Evolutionary conservation across 1,140 invertebrate genomes (phyloP).

Genomic region (Pseudomyrmex gracilis): DNA sequence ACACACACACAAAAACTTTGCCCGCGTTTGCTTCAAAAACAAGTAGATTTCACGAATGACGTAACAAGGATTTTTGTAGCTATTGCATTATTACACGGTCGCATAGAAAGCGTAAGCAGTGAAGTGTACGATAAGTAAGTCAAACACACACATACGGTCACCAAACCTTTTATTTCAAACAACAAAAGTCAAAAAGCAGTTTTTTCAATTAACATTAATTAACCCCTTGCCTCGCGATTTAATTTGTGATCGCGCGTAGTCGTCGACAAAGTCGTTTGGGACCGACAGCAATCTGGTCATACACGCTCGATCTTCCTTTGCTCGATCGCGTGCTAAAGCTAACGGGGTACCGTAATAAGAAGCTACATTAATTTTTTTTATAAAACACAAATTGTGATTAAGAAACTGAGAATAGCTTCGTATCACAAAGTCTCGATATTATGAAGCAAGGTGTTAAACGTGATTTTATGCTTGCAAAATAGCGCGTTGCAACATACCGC

Average conservation of each 20-base stretch:
- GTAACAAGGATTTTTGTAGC: constrained; percentile 18
- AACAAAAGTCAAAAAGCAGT: neutral
- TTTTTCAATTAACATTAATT: neutral
- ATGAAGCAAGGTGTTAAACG: no score
- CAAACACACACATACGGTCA: neutral
- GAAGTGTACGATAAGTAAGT: constrained; percentile 1
- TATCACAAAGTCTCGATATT: no score
- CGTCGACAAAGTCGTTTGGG: no score
- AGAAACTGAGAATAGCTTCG: no score
- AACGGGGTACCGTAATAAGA: no score
- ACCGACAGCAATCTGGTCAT: no score
- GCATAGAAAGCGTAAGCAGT: constrained; percentile 24
- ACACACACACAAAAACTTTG: neutral
- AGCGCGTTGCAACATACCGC: neutral
- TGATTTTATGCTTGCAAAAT: neutral
- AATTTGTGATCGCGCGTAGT: no score
- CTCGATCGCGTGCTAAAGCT: no score
- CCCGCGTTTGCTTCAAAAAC: neutral
- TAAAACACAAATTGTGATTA: no score
- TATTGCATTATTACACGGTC: neutral
- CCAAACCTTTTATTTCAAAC: neutral
- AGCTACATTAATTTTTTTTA: no score
- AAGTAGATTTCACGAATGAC: neutral
- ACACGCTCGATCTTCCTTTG: no score
- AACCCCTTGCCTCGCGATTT: no score